Percentiles rank a stretch among this genome's conserved stretches.
Evolutionary conservation across 2,113 vertebrate species (phyloP).

Genomic region (Crypturellus undulatus): DNA sequence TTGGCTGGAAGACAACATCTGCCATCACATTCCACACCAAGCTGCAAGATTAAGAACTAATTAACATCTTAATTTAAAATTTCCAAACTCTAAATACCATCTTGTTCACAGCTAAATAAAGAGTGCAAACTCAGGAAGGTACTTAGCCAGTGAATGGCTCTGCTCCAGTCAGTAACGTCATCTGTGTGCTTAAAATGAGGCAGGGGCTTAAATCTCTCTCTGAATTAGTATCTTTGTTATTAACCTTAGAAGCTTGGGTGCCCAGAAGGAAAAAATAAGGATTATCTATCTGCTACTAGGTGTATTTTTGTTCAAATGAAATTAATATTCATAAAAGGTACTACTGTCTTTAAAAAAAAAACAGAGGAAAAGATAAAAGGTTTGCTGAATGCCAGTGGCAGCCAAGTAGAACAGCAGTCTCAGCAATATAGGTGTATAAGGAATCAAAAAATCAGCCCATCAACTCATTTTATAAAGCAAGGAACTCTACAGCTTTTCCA

Average conservation of each 20-base stretch:
- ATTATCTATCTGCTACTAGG: not conserved
- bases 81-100: conserved; percentile 3
- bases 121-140: not conserved
- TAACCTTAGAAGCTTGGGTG: not conserved
- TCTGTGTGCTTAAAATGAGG: conserved; percentile 8
- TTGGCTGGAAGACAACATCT: not conserved
- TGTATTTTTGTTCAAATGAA: not conserved
- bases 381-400: conserved; percentile 48
- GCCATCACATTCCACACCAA: not conserved
- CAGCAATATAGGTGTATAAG: conserved; percentile 40
- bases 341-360: conserved; percentile 17
- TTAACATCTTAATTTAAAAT: conserved; percentile 28
- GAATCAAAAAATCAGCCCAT: conserved; percentile 28
- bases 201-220: not conserved
- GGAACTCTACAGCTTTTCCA: conserved; percentile 33
- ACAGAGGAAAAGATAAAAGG: conserved; percentile 52
- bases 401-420: conserved; percentile 38
- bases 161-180: not conserved
- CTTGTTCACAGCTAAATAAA: not conserved
- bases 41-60: not conserved
- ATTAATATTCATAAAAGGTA: conserved; percentile 54
- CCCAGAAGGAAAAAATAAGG: conserved; percentile 31
- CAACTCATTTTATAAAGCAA: conserved; percentile 10
- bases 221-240: conserved; percentile 17
- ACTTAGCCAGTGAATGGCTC: not conserved